Base-by-base conservation (phyloP, 35 echinoderm and acorn worm species). In the Eucidaris tribuloides region DNA sequence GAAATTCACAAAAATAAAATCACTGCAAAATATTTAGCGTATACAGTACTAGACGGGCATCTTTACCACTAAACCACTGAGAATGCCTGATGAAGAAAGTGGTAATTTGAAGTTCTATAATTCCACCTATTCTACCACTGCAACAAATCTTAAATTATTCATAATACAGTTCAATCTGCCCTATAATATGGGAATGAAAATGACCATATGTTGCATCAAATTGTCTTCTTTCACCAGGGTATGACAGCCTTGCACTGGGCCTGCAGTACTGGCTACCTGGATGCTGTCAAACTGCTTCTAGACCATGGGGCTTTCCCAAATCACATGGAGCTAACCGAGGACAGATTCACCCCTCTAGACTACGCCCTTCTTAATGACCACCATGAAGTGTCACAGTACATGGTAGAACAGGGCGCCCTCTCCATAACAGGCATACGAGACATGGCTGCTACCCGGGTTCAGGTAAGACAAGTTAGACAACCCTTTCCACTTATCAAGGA, bases 181-280 rank as follows among this genome's bases (percentile, higher is more conserved):
- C n/a, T n/a, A n/a, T n/a, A n/a, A n/a, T n/a, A n/a, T n/a, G n/a
- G n/a, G n/a, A n/a, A n/a, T n/a, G n/a, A n/a, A n/a, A n/a, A n/a
- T n/a, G n/a, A n/a, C n/a, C n/a, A n/a, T n/a, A n/a, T n/a, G n/a
- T n/a, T n/a, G n/a, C n/a, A n/a, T n/a, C n/a, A n/a, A n/a, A n/a
- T n/a, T n/a, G n/a, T n/a, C n/a, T n/a, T n/a, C n/a, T n/a, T n/a
- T n/a, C n/a, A n/a, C 20, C 76, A 99, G 96, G 96, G 96, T 22
- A 92, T 99, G 84, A 99, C 96, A 13, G 96, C 96, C 20, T 76
- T 99, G 25, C 96, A 99, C 62, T 93, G 83, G 83, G 91, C 90
- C n/a, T 99, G 91, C 49, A 99, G 91, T 61, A 89, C 96, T 15
- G 91, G 96, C 7, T 90, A 81, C 58, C 82, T 93, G 9, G 96